phyloP scores from a whole-genome alignment of 2,888 invertebrate species.

The Mesorhabditis spiculigera region DNA sequence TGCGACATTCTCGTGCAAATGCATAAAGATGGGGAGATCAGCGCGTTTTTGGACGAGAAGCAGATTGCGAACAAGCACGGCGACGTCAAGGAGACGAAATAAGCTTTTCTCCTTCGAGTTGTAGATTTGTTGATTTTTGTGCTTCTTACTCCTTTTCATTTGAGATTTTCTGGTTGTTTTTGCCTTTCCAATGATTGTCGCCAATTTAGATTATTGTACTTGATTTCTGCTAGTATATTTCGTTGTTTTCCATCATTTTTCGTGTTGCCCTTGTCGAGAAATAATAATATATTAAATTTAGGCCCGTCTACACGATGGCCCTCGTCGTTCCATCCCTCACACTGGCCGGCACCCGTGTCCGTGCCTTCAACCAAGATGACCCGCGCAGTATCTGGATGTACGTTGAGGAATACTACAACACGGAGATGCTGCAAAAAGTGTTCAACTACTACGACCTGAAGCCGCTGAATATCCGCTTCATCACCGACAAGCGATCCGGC shows the following conservation, averaged over 20 bases:
- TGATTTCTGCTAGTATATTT: too few species aligned
- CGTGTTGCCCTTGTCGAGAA: too few species aligned
- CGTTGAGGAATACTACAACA: not conserved
- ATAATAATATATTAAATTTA: too few species aligned
- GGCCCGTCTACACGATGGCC: not conserved
- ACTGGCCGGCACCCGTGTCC: not conserved
- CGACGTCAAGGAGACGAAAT: not conserved
- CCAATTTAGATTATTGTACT: too few species aligned
- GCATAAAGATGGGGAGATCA: slow-evolving; percentile 55
- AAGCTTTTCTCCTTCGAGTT: not conserved
- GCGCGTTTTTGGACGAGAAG: slow-evolving; percentile 49
- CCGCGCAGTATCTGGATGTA: not conserved
- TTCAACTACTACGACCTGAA: slow-evolving; percentile 4
- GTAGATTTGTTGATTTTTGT: not conserved
- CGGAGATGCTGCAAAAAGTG: slow-evolving; percentile 3
- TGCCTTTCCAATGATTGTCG: too few species aligned
- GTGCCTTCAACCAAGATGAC: not conserved
- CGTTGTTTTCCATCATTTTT: too few species aligned
- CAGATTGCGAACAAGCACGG: slow-evolving; percentile 49
- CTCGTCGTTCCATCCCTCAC: not conserved
- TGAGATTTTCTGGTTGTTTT: not conserved
- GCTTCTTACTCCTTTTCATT: not conserved
- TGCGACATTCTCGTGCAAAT: slow-evolving; percentile 82
- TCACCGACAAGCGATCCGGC: not conserved
- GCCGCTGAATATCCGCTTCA: slow-evolving; percentile 1